These are phyloP conservation scores for Tetragonisca angustula DNA, from an alignment of 2,888 invertebrate species.

Conservation along the genomic window DNA sequence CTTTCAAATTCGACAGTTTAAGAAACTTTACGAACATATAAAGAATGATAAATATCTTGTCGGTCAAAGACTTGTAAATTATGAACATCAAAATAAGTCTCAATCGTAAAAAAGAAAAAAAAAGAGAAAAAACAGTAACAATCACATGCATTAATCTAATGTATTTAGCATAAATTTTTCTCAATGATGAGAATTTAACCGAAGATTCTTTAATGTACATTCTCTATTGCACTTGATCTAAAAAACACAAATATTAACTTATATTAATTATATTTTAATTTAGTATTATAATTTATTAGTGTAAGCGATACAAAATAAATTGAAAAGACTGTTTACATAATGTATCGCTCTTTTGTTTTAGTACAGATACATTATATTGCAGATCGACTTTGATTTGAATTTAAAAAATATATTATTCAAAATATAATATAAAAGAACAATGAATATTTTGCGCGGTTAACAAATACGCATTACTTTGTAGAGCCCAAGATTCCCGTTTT, in stretches of 20 bases:
- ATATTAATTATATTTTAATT: conserved; percentile 72
- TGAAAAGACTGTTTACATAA: conserved; percentile 75
- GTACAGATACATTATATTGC: conserved; percentile 29
- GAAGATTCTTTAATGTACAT: conserved; percentile 77
- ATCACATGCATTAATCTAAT: conserved; percentile 76
- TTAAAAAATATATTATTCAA: conserved; percentile 11
- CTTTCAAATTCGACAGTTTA: conserved; percentile 96
- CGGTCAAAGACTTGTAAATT: conserved; percentile 98
- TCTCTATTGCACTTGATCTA: conserved; percentile 67
- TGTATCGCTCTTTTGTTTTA: conserved; percentile 59
- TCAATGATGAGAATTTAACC: conserved; percentile 36
- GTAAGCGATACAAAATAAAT: conserved; percentile 77
- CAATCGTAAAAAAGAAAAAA: conserved; percentile 68
- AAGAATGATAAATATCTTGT: conserved; percentile 99
- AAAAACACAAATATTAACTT: conserved; percentile 65
- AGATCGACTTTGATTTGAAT: conserved; percentile 19
- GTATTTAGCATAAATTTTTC: conserved; percentile 40
- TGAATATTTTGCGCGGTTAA: conserved; percentile 2
- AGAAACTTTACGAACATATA: conserved; percentile 97
- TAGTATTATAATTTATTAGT: conserved; percentile 78
- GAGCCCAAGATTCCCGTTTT: conserved; percentile 22
- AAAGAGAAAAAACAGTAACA: conserved; percentile 67
- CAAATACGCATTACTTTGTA: conserved; percentile 6
- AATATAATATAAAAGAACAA: background rate
- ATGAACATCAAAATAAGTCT: conserved; percentile 92